phyloP scores from a whole-genome alignment of 2,888 invertebrate genomes.

The Lasioglossum morio region DNA sequence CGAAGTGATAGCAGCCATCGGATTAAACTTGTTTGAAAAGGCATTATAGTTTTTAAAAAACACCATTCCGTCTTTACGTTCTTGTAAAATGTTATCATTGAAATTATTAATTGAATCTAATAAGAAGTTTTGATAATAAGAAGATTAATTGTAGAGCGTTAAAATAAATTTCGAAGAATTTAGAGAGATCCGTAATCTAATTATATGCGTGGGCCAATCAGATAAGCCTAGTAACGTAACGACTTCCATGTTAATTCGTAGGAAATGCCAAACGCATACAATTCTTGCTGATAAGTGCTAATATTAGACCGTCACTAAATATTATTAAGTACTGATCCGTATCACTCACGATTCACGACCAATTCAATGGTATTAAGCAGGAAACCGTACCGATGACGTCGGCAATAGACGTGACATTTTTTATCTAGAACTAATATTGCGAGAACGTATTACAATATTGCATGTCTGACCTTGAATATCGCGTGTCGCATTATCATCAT shows the following conservation, averaged over 20 bases:
- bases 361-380: not conserved
- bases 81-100: no score
- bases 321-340: not conserved
- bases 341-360: not conserved
- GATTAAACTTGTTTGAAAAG: no score
- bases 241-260: not conserved
- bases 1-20: no score
- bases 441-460: not conserved
- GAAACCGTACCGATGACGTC: not conserved
- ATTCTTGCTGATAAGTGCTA: not conserved
- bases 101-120: no score
- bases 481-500: not conserved
- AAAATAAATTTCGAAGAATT: not conserved
- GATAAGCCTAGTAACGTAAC: not conserved
- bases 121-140: no score
- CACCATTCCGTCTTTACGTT: no score
- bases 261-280: not conserved
- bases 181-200: not conserved
- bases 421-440: not conserved
- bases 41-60: no score
- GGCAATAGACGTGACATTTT: not conserved
- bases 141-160: not conserved
- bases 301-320: not conserved
- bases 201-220: not conserved
- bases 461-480: slow-evolving; percentile 5